Conservation (phyloP, 2,888 invertebrate species). For the Idaea aversata region DNA sequence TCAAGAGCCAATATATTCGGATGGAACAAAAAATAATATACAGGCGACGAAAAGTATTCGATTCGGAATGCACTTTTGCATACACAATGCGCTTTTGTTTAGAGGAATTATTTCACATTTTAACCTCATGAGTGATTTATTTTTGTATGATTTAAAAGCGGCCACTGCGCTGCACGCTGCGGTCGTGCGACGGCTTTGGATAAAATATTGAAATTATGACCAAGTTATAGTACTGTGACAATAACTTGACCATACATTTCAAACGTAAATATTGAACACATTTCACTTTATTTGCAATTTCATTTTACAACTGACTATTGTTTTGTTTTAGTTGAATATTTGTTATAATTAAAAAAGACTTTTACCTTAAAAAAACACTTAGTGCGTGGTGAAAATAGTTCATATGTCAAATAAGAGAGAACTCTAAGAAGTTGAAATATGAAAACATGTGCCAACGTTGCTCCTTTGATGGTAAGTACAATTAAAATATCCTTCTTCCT, state of each 20-base stretch:
- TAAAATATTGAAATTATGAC: neutral
- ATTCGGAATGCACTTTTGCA: slow-evolving; percentile 75
- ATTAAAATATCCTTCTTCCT: too few relatives aligned
- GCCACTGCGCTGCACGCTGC: slow-evolving; percentile 38
- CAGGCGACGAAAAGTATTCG: slow-evolving; percentile 77
- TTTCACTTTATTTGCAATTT: neutral
- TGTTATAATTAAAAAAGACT: neutral
- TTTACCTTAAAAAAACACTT: slow-evolving; percentile 1
- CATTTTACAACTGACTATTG: neutral
- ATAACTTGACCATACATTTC: neutral
- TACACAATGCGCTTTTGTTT: slow-evolving; percentile 79
- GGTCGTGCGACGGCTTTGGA: slow-evolving; percentile 36
- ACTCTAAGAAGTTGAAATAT: slow-evolving; percentile 45
- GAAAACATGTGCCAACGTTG: slow-evolving; percentile 58
- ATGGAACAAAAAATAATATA: slow-evolving; percentile 59
- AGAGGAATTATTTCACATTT: slow-evolving; percentile 79
- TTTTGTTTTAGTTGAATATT: neutral
- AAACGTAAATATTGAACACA: neutral
- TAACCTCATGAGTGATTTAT: slow-evolving; percentile 73
- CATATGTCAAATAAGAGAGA: slow-evolving; percentile 43
- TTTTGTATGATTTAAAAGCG: slow-evolving; percentile 72
- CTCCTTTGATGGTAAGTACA: slow-evolving; percentile 57
- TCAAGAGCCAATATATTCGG: slow-evolving; percentile 49
- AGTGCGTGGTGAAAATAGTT: slow-evolving; percentile 36
- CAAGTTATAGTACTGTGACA: neutral